These are phyloP conservation scores for Fulica atra DNA, from an alignment of 2,113 vertebrate species.

Conservation along the genomic window DNA sequence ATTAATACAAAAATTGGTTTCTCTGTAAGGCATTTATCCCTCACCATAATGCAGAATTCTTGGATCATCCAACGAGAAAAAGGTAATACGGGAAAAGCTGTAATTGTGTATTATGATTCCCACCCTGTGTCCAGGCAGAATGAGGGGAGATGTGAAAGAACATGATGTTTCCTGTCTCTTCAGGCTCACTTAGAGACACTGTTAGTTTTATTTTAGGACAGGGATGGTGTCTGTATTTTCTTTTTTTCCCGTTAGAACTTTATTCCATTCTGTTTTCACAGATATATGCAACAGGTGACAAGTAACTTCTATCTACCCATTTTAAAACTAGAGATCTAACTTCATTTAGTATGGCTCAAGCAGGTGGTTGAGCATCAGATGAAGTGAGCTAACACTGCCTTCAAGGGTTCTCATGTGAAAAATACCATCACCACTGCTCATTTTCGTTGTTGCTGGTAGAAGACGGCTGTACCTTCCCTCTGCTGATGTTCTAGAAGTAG, in stretches of 20 bases:
- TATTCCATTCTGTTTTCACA: background rate
- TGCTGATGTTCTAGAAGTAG: background rate
- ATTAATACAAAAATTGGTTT: background rate
- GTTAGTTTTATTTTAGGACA: background rate
- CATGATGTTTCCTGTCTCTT: background rate
- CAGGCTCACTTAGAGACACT: background rate
- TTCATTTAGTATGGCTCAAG: background rate
- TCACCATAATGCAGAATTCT: background rate
- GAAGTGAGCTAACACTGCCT: background rate
- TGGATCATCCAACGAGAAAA: background rate
- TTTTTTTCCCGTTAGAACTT: background rate
- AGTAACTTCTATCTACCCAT: background rate
- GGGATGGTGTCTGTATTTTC: background rate
- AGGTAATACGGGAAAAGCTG: background rate
- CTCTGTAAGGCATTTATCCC: background rate
- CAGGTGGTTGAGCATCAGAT: fast-evolving
- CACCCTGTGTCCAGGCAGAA: background rate
- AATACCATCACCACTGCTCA: background rate
- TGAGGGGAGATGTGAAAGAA: background rate
- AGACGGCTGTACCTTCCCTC: background rate
- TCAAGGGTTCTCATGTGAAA: background rate
- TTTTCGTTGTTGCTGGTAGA: background rate
- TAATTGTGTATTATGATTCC: background rate
- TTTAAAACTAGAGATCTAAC: background rate
- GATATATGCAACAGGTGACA: background rate